Percentiles rank a stretch among this genome's conserved stretches.
These are phyloP conservation scores for Macrotrachela quadricornifera DNA, from an alignment of 1,140 invertebrate genomes.

Conservation along the genomic window DNA sequence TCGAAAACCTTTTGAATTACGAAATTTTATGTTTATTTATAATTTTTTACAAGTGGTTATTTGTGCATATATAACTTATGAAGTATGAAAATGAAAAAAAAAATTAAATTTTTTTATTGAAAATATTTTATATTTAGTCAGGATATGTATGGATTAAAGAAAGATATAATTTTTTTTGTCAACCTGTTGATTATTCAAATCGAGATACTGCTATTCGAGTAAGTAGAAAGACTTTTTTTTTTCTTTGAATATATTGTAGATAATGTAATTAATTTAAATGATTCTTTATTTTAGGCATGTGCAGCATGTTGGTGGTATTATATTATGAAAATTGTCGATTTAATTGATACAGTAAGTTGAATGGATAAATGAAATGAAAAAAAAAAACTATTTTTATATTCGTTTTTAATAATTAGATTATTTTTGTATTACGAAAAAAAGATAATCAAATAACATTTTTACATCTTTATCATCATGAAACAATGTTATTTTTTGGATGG, in stretches of 20 bases:
- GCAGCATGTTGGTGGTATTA: constrained; percentile 9
- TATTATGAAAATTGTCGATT: constrained; percentile 13
- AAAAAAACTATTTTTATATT: neutral
- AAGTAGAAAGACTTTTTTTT: no score
- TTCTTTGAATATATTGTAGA: no score
- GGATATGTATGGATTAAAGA: constrained; percentile 2
- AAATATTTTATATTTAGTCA: constrained; percentile 12
- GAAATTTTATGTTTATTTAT: constrained; percentile 18
- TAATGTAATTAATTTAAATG: no score
- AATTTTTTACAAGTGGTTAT: constrained; percentile 18
- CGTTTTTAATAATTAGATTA: neutral
- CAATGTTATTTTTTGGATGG: constrained; percentile 27
- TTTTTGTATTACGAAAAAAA: constrained; percentile 45
- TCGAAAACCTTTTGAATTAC: constrained; percentile 16
- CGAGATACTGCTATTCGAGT: constrained; percentile 8
- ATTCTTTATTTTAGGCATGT: constrained; percentile 3
- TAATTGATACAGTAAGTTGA: constrained; percentile 11
- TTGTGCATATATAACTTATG: constrained; percentile 18
- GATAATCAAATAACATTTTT: constrained; percentile 49
- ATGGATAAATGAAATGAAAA: neutral
- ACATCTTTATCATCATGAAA: constrained; percentile 44
- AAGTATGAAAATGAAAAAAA: constrained; percentile 8
- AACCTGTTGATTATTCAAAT: constrained; percentile 17
- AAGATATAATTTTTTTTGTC: constrained; percentile 16
- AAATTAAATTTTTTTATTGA: neutral